A percentile compares a stretch with the other conserved stretches of the same genome.
Evolutionary conservation across 2,113 vertebrate species (phyloP).

Genomic region (Callithrix jacchus): DNA sequence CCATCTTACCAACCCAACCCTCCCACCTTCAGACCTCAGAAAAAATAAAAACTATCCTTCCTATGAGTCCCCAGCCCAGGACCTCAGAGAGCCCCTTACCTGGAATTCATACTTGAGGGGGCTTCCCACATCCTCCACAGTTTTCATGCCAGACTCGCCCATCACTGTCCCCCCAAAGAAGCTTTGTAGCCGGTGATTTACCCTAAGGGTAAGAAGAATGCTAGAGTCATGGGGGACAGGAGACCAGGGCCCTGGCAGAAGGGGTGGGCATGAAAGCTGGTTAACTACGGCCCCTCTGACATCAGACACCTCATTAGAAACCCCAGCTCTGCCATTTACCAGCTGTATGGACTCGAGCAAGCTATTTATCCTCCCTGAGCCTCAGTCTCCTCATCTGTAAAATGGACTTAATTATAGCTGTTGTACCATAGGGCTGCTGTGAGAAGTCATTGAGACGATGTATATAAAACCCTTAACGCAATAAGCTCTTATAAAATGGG

Average conservation of each 20-base stretch:
- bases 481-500: neutral
- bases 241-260: neutral
- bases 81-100: conserved; percentile 80
- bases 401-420: neutral
- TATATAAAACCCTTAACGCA: neutral
- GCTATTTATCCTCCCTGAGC: neutral
- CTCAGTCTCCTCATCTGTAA: neutral
- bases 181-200: conserved; percentile 79
- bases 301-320: neutral
- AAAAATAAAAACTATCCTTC: neutral
- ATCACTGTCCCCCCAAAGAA: conserved; percentile 91
- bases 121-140: conserved; percentile 91
- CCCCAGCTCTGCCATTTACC: neutral
- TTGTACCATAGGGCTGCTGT: neutral
- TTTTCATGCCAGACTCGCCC: conserved; percentile 94
- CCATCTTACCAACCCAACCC: neutral
- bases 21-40: neutral
- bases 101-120: conserved; percentile 89
- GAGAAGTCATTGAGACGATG: neutral
- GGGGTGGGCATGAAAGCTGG: neutral
- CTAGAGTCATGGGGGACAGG: neutral
- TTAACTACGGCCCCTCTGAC: neutral
- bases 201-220: conserved; percentile 53
- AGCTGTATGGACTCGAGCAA: neutral
- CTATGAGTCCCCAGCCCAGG: neutral